Evolutionary conservation across 2,797 vertebrate species (phyloP).

Genomic region (Emys orbicularis): DNA sequence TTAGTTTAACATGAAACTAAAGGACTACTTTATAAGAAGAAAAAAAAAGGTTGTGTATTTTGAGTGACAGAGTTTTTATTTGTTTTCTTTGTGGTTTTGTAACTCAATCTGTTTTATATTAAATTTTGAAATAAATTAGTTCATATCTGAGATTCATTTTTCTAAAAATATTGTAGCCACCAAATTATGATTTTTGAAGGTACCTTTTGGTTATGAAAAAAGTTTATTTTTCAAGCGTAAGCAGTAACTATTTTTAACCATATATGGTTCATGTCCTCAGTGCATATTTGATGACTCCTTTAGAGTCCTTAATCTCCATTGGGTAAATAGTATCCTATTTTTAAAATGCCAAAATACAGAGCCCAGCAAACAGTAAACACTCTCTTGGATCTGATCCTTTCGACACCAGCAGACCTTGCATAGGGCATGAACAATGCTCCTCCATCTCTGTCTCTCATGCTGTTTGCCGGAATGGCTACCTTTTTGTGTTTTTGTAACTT

Average conservation of each 20-base stretch:
- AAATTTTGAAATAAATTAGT: constrained; percentile 9
- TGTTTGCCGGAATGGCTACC: neutral
- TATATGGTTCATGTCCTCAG: constrained; percentile 7
- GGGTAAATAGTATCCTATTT: neutral
- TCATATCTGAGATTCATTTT: constrained; percentile 30
- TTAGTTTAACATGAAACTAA: constrained; percentile 5
- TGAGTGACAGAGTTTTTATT: constrained; percentile 6
- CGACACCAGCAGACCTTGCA: neutral
- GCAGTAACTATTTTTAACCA: constrained; percentile 14
- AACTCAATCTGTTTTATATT: constrained; percentile 10
- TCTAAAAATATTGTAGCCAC: constrained; percentile 39
- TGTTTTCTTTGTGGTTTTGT: neutral
- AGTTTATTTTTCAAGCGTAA: constrained; percentile 7
- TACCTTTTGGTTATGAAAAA: constrained; percentile 38
- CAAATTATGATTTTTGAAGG: constrained; percentile 14
- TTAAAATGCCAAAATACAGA: neutral
- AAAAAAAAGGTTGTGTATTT: neutral
- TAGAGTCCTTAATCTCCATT: neutral
- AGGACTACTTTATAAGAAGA: constrained; percentile 20
- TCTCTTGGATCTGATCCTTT: neutral
- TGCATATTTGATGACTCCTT: neutral
- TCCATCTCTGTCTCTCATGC: neutral
- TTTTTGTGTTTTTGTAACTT: neutral
- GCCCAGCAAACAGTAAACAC: rapidly evolving
- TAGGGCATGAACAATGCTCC: neutral